Evolutionary conservation across 53 echinoderm and acorn worm genomes (phyloP).

Genomic region (Paracentrotus lividus): DNA sequence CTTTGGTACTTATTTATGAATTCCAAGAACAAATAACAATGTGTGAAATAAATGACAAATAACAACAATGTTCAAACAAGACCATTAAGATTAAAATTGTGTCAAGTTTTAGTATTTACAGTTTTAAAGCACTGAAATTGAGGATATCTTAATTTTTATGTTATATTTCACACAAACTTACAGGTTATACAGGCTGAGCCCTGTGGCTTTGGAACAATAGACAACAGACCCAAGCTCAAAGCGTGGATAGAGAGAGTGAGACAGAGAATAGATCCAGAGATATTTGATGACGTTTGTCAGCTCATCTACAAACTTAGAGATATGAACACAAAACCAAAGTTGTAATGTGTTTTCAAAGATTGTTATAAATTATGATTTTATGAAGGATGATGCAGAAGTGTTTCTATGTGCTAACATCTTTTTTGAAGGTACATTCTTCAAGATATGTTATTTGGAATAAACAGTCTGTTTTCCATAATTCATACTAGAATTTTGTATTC

Average conservation of each 20-base stretch:
- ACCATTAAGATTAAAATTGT: too few relatives aligned
- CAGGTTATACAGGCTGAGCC: conserved; percentile 47
- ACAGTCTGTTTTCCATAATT: too few relatives aligned
- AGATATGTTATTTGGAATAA: too few relatives aligned
- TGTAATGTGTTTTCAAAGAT: neutral
- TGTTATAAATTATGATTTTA: neutral
- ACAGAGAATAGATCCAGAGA: conserved; percentile 77
- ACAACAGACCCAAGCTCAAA: conserved; percentile 77
- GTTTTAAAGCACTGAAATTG: too few relatives aligned
- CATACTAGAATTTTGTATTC: too few relatives aligned
- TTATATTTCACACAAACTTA: neutral
- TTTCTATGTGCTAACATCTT: too few relatives aligned
- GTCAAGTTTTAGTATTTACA: too few relatives aligned
- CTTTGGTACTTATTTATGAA: too few relatives aligned
- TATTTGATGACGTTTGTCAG: conserved; percentile 85
- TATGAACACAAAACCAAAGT: conserved; percentile 28
- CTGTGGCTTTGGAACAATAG: conserved; percentile 39
- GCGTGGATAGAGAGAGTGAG: conserved; percentile 85
- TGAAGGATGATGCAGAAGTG: neutral
- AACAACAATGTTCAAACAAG: too few relatives aligned
- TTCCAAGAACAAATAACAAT: too few relatives aligned
- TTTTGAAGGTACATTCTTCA: neutral
- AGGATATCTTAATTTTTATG: too few relatives aligned
- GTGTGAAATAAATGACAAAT: too few relatives aligned
- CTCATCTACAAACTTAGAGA: conserved; percentile 80